Evolutionary conservation across 2,888 invertebrate species (phyloP).

Genomic region (Heliconius ethilla): DNA sequence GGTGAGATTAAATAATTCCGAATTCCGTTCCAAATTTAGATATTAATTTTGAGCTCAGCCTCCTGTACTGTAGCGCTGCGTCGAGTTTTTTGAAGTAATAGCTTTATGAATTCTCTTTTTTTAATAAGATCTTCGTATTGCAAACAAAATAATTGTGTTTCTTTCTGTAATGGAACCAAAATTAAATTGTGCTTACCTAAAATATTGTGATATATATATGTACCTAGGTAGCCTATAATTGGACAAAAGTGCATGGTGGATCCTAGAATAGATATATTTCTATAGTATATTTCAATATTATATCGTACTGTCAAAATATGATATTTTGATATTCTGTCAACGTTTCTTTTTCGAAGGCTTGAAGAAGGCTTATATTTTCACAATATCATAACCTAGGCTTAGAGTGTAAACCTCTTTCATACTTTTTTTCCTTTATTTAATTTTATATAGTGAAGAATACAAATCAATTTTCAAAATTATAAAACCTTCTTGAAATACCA

Average conservation of each 20-base stretch:
- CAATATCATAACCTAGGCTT: neutral
- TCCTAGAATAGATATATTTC: too few species aligned
- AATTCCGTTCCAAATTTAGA: constrained; percentile 36
- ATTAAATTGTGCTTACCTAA: constrained; percentile 49
- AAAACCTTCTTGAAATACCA: too few species aligned
- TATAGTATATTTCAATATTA: too few species aligned
- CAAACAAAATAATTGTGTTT: constrained; percentile 66
- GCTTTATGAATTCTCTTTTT: constrained; percentile 70
- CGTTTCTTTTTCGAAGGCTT: neutral
- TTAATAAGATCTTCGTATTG: constrained; percentile 64
- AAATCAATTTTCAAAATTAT: too few species aligned
- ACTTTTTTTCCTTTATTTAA: too few species aligned
- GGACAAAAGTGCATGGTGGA: too few species aligned
- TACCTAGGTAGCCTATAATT: too few species aligned
- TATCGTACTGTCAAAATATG: neutral
- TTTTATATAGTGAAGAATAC: too few species aligned
- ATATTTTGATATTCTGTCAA: neutral
- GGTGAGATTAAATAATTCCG: constrained; percentile 35
- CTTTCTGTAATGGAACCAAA: constrained; percentile 56
- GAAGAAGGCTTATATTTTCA: neutral
- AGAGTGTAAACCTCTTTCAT: too few species aligned
- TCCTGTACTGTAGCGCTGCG: constrained; percentile 59
- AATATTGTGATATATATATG: constrained; percentile 30
- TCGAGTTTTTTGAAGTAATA: constrained; percentile 66
- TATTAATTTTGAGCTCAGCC: constrained; percentile 64